Base-by-base conservation (phyloP, 2,797 vertebrate genomes). In the Vireo griseus region DNA sequence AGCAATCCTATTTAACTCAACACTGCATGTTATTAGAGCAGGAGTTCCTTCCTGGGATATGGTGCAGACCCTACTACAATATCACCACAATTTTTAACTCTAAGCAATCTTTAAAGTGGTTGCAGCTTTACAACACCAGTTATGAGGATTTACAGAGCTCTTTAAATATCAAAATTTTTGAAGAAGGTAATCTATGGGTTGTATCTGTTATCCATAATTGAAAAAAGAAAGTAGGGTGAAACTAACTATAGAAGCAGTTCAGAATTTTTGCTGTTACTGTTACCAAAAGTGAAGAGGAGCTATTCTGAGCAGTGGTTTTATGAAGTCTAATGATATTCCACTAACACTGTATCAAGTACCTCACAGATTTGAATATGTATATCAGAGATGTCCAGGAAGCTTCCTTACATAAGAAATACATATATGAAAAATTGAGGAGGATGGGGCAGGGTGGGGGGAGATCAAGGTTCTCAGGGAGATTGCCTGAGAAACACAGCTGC, bases 381-480 rank as follows among this genome's bases (percentile, higher is more conserved):
- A 62, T 58, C 42, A 35, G 18, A 72, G 66, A 81, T 26, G 4
- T 21, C 40, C 45, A 76, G n/a, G 24, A 95, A 88, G 24, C 3
- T 73, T 76, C 25, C 76, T 68, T 42, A 76, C 26, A 10, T 52
- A 45, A 61, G 16, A 90, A 76, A 83, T 21, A 88, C 3, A 31
- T 6, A n/a, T 5, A 52, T 52, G 28, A 76, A 92, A 59, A 68
- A 40, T 4, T 65, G 16, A 29, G 9, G 12, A 10, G 8, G 31
- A 10, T 0, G 0, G 48, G 20, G 20, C 55, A 40, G 11, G 6
- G 6, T 35, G 3, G 11, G 2, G 4, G 3, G 20, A 52, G 16
- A 45, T 47, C 44, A n/a, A n/a, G n/a, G n/a, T n/a, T n/a, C n/a
- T n/a, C n/a, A 24, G 13, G 31, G 11, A 79, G 80, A 33, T 11